A percentile compares a stretch with the other conserved stretches of the same genome.
These are phyloP conservation scores for Anguilla pacifica DNA, from an alignment of 2,797 vertebrate species.

Conservation along the genomic window DNA sequence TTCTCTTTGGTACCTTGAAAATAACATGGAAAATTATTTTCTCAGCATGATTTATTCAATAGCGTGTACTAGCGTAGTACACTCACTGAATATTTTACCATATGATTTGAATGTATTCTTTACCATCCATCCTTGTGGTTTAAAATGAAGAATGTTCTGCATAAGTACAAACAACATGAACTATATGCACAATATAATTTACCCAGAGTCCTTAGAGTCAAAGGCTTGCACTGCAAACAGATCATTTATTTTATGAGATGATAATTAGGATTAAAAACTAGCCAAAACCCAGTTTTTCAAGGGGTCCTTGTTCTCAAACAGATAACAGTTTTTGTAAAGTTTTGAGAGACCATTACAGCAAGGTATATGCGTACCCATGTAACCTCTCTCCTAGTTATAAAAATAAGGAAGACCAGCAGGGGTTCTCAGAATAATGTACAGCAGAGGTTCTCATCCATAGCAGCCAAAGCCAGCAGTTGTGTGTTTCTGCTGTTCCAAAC, in stretches of 20 bases:
- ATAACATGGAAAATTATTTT: slow-evolving; percentile 65
- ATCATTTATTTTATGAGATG: slow-evolving; percentile 13
- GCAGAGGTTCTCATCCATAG: background rate
- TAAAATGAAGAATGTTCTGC: background rate
- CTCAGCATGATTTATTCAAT: slow-evolving; percentile 46
- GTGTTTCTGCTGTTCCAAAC: background rate
- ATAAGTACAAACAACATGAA: background rate
- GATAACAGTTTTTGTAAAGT: background rate
- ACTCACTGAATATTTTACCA: slow-evolving; percentile 46
- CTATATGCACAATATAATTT: slow-evolving; percentile 48
- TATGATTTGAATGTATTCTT: slow-evolving; percentile 41
- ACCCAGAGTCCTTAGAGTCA: slow-evolving; percentile 19
- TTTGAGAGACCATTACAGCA: background rate
- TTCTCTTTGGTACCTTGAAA: slow-evolving; percentile 54
- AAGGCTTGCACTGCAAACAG: slow-evolving; percentile 28
- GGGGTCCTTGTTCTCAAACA: background rate
- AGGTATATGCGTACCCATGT: background rate
- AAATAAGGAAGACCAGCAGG: background rate
- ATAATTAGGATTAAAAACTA: slow-evolving; percentile 34
- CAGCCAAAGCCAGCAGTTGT: background rate
- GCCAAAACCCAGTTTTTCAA: background rate
- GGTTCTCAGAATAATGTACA: background rate
- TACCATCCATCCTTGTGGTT: slow-evolving; percentile 28
- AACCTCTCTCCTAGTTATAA: background rate
- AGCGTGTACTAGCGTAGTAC: slow-evolving; percentile 39